phyloP scores from a whole-genome alignment of 2,888 invertebrate genomes.

The Ennomos fuscantarius region DNA sequence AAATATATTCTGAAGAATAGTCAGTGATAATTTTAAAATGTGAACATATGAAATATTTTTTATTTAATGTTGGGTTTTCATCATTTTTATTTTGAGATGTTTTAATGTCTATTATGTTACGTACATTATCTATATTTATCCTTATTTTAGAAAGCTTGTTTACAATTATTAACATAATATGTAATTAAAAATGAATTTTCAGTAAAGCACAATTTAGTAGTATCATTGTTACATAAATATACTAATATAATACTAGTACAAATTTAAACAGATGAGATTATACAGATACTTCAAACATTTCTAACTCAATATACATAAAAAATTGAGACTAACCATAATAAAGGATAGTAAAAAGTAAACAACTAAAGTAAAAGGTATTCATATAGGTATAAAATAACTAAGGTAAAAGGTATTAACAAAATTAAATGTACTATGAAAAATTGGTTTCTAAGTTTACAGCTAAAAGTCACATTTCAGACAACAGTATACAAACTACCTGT shows the following conservation, averaged over 20 bases:
- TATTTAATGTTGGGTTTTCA: no score
- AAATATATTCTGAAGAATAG: constrained; percentile 40
- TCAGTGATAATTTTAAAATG: constrained; percentile 19
- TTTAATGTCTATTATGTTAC: no score
- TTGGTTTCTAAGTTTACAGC: constrained; percentile 13
- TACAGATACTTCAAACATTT: constrained; percentile 7
- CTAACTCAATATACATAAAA: constrained; percentile 18
- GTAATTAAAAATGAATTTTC: no score
- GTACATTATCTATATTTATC: no score
- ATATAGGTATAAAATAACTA: not conserved
- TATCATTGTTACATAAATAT: no score
- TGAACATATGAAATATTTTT: not conserved
- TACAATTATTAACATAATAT: no score
- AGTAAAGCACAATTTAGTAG: no score
- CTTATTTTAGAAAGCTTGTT: no score
- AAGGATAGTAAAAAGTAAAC: constrained; percentile 11
- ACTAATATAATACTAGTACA: no score
- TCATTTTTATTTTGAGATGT: no score
- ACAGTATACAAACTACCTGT: constrained; percentile 40
- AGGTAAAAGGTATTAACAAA: not conserved
- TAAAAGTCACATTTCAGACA: constrained; percentile 35
- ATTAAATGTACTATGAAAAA: constrained; percentile 2
- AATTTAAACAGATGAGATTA: no score
- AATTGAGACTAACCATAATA: constrained; percentile 8
- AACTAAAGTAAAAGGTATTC: not conserved